phyloP scores from a whole-genome alignment of 2,888 invertebrate species.

The Trachelus stipa region DNA sequence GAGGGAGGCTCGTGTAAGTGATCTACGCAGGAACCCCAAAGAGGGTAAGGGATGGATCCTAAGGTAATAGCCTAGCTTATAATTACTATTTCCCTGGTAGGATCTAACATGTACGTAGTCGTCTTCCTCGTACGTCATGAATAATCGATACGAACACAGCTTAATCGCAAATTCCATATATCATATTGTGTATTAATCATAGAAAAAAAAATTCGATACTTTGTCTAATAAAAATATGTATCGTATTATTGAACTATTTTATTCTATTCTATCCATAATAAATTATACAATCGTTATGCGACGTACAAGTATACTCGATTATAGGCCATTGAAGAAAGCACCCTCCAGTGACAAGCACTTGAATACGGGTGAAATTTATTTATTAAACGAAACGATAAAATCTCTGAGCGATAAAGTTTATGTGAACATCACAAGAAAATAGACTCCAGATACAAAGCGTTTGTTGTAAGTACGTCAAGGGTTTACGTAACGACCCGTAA shows the following conservation, averaged over 20 bases:
- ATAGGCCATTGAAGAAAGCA: background rate
- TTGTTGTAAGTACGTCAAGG: background rate
- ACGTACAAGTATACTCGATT: too few relatives aligned
- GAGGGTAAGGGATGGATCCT: background rate
- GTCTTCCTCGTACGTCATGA: conserved; percentile 26
- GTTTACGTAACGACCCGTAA: background rate
- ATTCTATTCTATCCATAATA: background rate
- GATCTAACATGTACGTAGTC: conserved; percentile 24
- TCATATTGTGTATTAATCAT: background rate
- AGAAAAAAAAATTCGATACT: too few relatives aligned
- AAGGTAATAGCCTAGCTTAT: conserved; percentile 44
- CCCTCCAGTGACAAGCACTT: background rate
- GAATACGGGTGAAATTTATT: background rate
- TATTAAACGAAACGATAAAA: background rate
- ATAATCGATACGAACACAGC: conserved; percentile 35
- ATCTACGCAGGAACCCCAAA: conserved; percentile 1
- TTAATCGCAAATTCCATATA: background rate
- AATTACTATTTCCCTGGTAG: conserved; percentile 45
- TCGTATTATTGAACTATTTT: background rate
- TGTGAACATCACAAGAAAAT: background rate
- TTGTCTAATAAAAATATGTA: too few relatives aligned
- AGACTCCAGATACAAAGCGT: background rate
- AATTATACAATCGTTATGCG: background rate
- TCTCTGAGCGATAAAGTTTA: background rate
- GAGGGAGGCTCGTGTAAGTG: conserved; percentile 1